Base-by-base conservation (phyloP, 2,888 invertebrate species). In the Lepidocyrtoides sp. region DNA sequence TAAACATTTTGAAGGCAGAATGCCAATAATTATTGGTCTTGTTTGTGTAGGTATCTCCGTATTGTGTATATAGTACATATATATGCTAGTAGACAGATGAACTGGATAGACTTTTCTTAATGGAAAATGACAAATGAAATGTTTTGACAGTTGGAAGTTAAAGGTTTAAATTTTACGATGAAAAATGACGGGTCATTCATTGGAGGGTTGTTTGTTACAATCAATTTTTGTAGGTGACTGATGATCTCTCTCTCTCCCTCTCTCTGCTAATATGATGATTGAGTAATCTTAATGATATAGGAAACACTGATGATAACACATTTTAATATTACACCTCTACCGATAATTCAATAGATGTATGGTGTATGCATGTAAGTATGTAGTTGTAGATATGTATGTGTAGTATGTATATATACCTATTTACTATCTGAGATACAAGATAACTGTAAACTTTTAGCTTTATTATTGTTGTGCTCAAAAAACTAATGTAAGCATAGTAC, bases 391-490 rank as follows among this genome's bases (percentile, higher is more conserved):
- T n/a, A n/a, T n/a, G n/a, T n/a, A n/a, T n/a, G n/a, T n/a, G n/a
- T n/a, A n/a, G n/a, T n/a, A n/a, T n/a, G n/a, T n/a, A n/a, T n/a
- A n/a, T n/a, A n/a, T n/a, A n/a, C n/a, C n/a, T n/a, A n/a, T n/a
- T n/a, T n/a, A n/a, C n/a, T n/a, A n/a, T n/a, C n/a, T n/a, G n/a
- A n/a, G n/a, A n/a, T n/a, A n/a, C 4, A n/a, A 77, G 20, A 7
- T 23, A 41, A 44, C 20, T 41, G 72, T 29, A 29, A 75, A 75
- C 36, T 60, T 32, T 5, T 79, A 81, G 81, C 81, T 81, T 81
- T 81, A 81, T 81, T 60, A 81, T 44, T 86, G 60, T 86, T 86
- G 86, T 86, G 86, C 86, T 86, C 86, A 86, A 82, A 86, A 63
- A 66, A 82, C 29, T 44, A n/a, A 66, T 14, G 7, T 4, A 48